Conservation (phyloP, 37 sponge, comb jelly and placozoan genomes). For the Beroe ovata region DNA sequence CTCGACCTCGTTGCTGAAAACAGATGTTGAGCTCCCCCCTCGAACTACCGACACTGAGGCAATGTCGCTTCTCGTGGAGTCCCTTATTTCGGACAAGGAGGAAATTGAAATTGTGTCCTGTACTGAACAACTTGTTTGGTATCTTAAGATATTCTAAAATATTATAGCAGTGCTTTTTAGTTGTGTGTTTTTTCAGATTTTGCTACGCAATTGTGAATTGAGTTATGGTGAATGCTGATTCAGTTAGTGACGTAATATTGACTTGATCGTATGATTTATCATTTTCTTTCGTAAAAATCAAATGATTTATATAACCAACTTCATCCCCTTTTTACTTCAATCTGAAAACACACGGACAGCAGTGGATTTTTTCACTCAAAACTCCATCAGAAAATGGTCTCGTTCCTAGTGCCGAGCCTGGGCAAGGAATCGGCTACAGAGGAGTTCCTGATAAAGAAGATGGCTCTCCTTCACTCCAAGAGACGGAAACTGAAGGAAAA, state of each 20-base stretch:
- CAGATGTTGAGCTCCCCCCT: not conserved
- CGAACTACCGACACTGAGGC: constrained; percentile 12
- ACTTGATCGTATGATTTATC: no score
- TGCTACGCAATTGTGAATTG: no score
- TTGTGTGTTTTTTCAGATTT: no score
- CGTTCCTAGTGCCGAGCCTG: not conserved
- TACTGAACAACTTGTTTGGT: constrained; percentile 41
- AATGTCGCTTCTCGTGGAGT: not conserved
- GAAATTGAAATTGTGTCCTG: constrained; percentile 5
- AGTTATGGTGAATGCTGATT: no score
- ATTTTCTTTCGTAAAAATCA: no score
- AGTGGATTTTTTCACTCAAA: no score
- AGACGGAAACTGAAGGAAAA: constrained; percentile 46
- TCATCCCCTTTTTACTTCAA: no score
- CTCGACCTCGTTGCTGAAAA: constrained; percentile 8
- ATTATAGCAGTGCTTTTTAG: no score
- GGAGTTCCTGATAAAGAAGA: constrained; percentile 55
- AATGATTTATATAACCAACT: no score
- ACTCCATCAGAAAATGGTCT: no score
- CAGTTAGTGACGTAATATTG: no score
- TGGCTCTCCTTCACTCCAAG: constrained; percentile 58
- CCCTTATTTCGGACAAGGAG: not conserved
- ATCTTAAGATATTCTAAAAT: constrained; percentile 5
- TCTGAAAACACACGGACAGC: no score
- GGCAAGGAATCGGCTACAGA: constrained; percentile 35